Evolutionary conservation across 2,797 vertebrate genomes (phyloP).

Genomic region (Tauraco hartlaubi): DNA sequence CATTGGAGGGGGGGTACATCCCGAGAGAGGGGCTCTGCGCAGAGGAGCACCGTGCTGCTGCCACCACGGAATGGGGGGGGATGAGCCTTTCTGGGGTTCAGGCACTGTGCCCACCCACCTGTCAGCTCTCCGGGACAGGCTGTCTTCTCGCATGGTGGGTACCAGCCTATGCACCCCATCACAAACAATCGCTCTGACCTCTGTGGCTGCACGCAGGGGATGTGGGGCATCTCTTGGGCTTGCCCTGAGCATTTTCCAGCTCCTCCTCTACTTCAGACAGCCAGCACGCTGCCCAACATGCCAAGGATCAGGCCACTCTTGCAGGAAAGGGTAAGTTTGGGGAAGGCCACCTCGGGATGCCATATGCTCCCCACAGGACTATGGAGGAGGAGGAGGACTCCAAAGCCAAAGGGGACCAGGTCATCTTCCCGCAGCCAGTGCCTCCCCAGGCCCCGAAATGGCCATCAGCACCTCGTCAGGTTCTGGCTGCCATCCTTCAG

Average conservation of each 20-base stretch:
- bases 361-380: background rate
- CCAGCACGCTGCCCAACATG: background rate
- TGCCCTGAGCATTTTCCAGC: background rate
- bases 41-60: background rate
- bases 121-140: background rate
- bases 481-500: background rate
- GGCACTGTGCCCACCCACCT: background rate
- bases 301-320: background rate
- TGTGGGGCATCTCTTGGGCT: accelerated
- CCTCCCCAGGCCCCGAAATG: background rate
- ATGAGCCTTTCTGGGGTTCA: background rate
- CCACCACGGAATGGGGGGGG: background rate
- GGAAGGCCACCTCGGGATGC: background rate
- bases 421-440: background rate
- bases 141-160: background rate
- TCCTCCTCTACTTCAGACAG: background rate
- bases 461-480: background rate
- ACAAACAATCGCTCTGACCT: background rate
- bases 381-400: background rate
- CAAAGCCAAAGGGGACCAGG: background rate
- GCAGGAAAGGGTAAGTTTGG: background rate
- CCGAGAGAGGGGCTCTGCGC: background rate
- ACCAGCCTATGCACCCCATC: background rate
- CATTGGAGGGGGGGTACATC: background rate
- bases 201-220: accelerated